Conservation (phyloP, 2,888 invertebrate species). For the Drymonia ruficornis region DNA sequence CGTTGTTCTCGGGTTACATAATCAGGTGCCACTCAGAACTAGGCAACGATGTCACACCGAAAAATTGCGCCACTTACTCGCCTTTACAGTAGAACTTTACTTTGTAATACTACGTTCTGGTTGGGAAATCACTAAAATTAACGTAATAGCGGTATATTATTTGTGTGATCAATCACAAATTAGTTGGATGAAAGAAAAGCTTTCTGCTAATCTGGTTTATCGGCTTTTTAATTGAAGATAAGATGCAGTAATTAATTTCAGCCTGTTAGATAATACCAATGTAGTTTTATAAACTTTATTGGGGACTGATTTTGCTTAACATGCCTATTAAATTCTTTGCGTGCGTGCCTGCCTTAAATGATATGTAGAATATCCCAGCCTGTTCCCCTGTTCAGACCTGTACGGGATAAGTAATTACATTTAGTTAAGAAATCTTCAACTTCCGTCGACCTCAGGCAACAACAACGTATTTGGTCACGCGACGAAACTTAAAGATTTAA, state of each 20-base stretch:
- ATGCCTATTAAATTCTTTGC: not conserved
- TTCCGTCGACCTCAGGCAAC: conserved; percentile 69
- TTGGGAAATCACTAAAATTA: conserved; percentile 29
- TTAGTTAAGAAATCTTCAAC: conserved; percentile 70
- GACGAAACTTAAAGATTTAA: conserved; percentile 42
- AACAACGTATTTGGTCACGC: conserved; percentile 62
- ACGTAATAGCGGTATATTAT: conserved; percentile 8
- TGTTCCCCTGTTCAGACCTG: conserved; percentile 46
- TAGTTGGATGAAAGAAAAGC: no score
- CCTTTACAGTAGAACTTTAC: conserved; percentile 35
- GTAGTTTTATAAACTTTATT: no score
- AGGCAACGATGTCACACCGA: conserved; percentile 83
- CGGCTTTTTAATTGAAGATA: no score
- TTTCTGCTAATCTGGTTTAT: no score
- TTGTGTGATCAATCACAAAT: not conserved
- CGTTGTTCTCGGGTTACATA: conserved; percentile 81
- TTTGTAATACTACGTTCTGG: conserved; percentile 26
- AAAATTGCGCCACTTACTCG: conserved; percentile 79
- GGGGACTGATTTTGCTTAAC: not conserved
- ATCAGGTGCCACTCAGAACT: conserved; percentile 77
- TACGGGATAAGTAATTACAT: conserved; percentile 46
- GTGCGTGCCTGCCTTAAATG: not conserved
- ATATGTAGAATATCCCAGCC: not conserved
- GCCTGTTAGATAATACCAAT: no score
- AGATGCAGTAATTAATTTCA: no score